These are phyloP conservation scores for Pomatostomus ruficeps DNA, from an alignment of 2,113 vertebrate genomes.

Conservation along the genomic window DNA sequence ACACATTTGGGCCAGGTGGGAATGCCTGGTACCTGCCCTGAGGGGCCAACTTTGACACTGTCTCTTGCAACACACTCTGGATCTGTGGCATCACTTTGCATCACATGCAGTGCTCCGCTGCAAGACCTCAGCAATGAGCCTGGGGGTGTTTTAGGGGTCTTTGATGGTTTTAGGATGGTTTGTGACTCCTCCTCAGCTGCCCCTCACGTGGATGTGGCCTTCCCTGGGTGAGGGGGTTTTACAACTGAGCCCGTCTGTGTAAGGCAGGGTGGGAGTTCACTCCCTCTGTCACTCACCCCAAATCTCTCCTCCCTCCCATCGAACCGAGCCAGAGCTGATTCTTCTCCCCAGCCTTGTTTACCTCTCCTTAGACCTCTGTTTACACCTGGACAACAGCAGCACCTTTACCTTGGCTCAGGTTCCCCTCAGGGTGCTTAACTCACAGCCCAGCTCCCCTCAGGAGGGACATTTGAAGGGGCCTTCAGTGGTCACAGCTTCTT, in stretches of 20 bases:
- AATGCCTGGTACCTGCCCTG: not conserved
- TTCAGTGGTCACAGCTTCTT: not conserved
- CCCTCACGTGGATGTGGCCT: accelerated
- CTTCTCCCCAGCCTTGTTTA: not conserved
- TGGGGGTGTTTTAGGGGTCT: not conserved
- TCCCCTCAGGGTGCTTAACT: not conserved
- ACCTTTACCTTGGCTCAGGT: not conserved
- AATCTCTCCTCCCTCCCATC: not conserved
- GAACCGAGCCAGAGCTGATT: not conserved
- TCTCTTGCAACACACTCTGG: not conserved
- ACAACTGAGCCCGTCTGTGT: not conserved
- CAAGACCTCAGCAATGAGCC: not conserved
- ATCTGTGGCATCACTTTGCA: not conserved
- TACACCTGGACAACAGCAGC: not conserved
- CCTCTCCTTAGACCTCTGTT: not conserved
- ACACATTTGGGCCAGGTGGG: not conserved
- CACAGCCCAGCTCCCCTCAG: not conserved
- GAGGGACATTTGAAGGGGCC: too few species aligned
- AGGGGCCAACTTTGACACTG: too few species aligned
- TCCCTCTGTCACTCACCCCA: not conserved
- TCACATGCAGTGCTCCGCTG: not conserved
- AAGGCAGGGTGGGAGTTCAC: not conserved
- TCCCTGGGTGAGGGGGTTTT: not conserved
- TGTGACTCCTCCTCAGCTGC: not conserved
- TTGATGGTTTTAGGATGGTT: not conserved